phyloP scores from a whole-genome alignment of 2,888 invertebrate genomes.

The Elegia similella region DNA sequence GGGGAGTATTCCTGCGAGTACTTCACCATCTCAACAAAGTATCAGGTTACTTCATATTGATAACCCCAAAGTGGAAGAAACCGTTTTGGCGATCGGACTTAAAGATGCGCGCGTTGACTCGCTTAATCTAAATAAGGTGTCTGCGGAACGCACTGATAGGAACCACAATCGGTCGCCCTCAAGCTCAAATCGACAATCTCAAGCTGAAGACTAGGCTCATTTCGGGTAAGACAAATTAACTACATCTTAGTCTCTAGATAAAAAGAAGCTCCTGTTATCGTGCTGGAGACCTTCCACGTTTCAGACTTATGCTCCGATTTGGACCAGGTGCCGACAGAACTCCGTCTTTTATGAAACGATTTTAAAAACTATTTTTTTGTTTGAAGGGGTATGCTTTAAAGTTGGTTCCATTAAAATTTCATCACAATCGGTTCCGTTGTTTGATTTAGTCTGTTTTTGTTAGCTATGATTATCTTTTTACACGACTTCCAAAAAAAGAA shows the following conservation, averaged over 20 bases:
- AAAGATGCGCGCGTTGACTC: conserved; percentile 12
- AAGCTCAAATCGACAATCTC: not conserved
- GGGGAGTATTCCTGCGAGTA: conserved; percentile 23
- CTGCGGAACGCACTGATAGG: not conserved
- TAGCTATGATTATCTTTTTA: too few relatives aligned
- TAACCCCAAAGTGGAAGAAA: conserved; percentile 25
- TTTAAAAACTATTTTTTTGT: too few relatives aligned
- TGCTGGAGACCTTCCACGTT: not conserved
- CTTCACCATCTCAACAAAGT: conserved; percentile 26
- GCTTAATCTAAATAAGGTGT: not conserved
- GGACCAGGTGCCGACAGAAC: conserved; percentile 1
- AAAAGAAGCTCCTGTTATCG: not conserved
- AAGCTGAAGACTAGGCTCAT: too few relatives aligned
- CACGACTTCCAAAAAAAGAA: too few relatives aligned
- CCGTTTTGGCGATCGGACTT: conserved; percentile 25
- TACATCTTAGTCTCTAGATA: not conserved
- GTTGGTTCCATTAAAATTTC: too few relatives aligned
- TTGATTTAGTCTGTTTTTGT: too few relatives aligned
- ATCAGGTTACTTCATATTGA: conserved; percentile 23
- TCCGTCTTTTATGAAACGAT: too few relatives aligned
- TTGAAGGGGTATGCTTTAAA: too few relatives aligned
- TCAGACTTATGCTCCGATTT: not conserved
- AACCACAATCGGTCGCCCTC: not conserved
- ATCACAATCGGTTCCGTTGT: too few relatives aligned
- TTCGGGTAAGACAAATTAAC: not conserved